Evolutionary conservation across 53 echinoderm and acorn worm genomes (phyloP), one percentile per base, ranked within the genome.

Genomic region (Zoroaster sp.): DNA sequence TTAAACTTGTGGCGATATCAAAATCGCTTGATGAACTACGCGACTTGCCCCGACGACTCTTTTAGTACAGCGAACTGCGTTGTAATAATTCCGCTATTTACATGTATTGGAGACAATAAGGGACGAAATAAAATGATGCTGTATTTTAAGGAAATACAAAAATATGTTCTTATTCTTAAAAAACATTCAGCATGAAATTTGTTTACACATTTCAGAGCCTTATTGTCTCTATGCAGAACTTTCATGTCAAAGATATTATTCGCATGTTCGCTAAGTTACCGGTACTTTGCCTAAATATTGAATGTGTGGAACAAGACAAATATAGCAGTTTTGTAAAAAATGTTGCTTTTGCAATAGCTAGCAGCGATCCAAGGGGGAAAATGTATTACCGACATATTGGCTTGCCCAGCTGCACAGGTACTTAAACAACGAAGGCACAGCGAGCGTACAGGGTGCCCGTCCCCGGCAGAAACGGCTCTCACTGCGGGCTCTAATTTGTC

Each of bases 331-430:
- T 30, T 70, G 34, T 18, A n/a, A 40, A n/a, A 40, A 39, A n/a
- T n/a, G n/a, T n/a, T n/a, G n/a, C n/a, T n/a, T n/a, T n/a, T n/a
- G n/a, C 41, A 40, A 42, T 82, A 67, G 43, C 82, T 68, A 82
- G 66, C 28, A 82, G 82, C 82, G 4, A 82, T 39, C 32, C 20
- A 46, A 39, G 54, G 21, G 39, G 55, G 66, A 80, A 8, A 32
- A 25, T 41, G 67, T 82, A 66, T 67, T 43, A 82, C 66, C 66
- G 66, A 15, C 82, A 53, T 82, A 85, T 70, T 33, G 47, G 85
- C 85, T 85, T 85, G 70, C 35, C 69, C 85, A 85, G 85, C 85
- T 85, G 85, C 34, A 3, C 85, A 85, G 85, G 85, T 85, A 69
- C 51, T 85, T 70, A 70, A 85, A 85, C 85, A 85, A 85, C 81